Base-by-base conservation (phyloP, 2,113 vertebrate genomes). In the Abramis brama region DNA sequence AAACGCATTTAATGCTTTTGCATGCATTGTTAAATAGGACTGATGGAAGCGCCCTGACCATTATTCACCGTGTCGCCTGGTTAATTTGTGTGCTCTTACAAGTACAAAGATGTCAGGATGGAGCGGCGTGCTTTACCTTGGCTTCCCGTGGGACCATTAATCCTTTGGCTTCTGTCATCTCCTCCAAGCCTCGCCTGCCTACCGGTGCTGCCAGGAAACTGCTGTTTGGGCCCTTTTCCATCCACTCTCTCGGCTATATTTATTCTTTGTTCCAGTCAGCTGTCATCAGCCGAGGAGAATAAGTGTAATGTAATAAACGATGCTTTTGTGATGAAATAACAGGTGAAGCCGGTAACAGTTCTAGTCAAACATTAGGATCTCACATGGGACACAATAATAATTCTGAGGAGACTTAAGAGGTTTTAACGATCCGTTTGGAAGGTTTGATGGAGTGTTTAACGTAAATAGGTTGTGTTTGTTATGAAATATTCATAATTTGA, bases 61-160 rank as follows among this genome's bases (percentile, higher is more conserved):
- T 95, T 94, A 94, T 91, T 95, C 93, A 94, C 91, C 23, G 86
- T 91, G 89, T 93, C 92, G 91, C 91, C 89, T 92, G 93, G 94
- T 93, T 95, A 95, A 95, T 95, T 95, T 95, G 92, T 93, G 91
- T 94, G 91, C 93, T 95, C 94, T 95, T 94, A 95, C 95, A 94
- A 94, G 94, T 94, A 94, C 94, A 94, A 92, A 95, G 94, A 94
- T 94, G 95, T 95, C 94, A 94, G 93, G 91, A 91, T 85, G 92
- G 93, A 94, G 93, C 94, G 90, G 92, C 74, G 47, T 89, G 91
- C 91, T 94, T 95, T 94, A 95, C 94, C 92, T 95, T 92, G 90
- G 92, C 91, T 86, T 93, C 94, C 94, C 94, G 82, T 9, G 92
- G 90, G 94, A 93, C 92, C 91, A 94, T 95, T 94, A 94, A 95